Evolutionary conservation across 30 jellyfish, hydroid and myxozoan genomes (phyloP).

Genomic region (Chrysaora quinquecirrha): DNA sequence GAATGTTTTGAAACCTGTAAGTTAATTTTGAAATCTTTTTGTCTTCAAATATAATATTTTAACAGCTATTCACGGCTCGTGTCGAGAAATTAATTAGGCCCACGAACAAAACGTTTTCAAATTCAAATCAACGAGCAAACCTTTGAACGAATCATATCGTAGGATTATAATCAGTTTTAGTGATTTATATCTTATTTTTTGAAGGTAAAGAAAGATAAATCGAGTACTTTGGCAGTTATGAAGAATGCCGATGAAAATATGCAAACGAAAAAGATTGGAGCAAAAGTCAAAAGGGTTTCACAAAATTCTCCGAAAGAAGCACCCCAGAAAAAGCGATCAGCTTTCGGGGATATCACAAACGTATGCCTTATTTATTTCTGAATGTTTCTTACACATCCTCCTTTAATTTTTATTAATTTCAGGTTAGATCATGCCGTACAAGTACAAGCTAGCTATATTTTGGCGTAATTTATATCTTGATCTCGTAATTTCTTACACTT

Average conservation of each 20-base stretch:
- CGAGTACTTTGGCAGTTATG: neutral
- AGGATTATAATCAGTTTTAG: neutral
- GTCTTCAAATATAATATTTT: neutral
- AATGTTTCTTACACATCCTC: no score
- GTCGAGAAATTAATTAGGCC: neutral
- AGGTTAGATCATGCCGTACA: no score
- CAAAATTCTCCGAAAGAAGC: slow-evolving; percentile 82
- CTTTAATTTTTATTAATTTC: neutral
- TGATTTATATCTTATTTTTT: neutral
- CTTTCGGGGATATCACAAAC: slow-evolving; percentile 90
- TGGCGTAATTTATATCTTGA: neutral
- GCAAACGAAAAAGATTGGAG: neutral
- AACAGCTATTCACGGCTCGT: neutral
- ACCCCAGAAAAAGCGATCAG: slow-evolving; percentile 79
- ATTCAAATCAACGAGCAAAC: neutral
- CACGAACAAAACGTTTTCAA: neutral
- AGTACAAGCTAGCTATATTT: no score
- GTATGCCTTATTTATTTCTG: slow-evolving; percentile 8
- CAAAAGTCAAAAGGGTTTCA: slow-evolving; percentile 51
- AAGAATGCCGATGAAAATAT: slow-evolving; percentile 7
- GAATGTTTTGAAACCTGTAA: neutral
- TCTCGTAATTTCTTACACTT: neutral
- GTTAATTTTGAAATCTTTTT: neutral
- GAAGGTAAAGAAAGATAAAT: slow-evolving; percentile 10
- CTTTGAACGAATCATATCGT: neutral